phyloP scores from a whole-genome alignment of 2,888 invertebrate genomes.

The Nomada fucata region DNA sequence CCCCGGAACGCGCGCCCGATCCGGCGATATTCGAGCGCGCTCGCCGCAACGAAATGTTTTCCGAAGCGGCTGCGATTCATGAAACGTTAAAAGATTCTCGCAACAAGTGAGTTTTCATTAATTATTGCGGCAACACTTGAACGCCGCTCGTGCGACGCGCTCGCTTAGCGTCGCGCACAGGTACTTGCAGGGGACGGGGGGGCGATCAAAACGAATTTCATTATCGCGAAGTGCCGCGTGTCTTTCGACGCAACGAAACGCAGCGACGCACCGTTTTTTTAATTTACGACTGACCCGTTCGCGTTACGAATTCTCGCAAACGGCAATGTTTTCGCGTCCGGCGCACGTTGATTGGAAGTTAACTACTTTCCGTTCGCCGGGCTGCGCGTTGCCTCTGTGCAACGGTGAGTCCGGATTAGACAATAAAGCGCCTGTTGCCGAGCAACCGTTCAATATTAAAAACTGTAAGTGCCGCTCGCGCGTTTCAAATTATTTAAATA shows the following conservation, averaged over 20 bases:
- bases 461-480: slow-evolving; percentile 59
- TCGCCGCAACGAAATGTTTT: slow-evolving; percentile 41
- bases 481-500: slow-evolving; percentile 66
- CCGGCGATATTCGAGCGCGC: slow-evolving; percentile 29
- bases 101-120: slow-evolving; percentile 60
- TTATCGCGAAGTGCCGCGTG: slow-evolving; percentile 20
- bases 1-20: background rate
- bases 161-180: slow-evolving; percentile 26
- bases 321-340: slow-evolving; percentile 27
- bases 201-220: slow-evolving; percentile 23
- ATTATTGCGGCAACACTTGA: slow-evolving; percentile 49
- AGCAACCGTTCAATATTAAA: slow-evolving; percentile 67
- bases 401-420: slow-evolving; percentile 34
- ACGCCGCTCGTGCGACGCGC: slow-evolving; percentile 37
- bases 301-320: slow-evolving; percentile 33
- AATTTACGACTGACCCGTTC: slow-evolving; percentile 31
- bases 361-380: slow-evolving; percentile 40
- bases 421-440: slow-evolving; percentile 64
- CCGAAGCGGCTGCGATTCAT: slow-evolving; percentile 40
- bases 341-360: slow-evolving; percentile 54
- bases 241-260: slow-evolving; percentile 44
- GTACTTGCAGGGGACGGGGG: background rate
- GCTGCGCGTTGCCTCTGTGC: background rate
- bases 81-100: slow-evolving; percentile 57
- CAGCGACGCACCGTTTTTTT: slow-evolving; percentile 35